phyloP scores from a whole-genome alignment of 2,113 vertebrate genomes.

The Dicaeum eximium region DNA sequence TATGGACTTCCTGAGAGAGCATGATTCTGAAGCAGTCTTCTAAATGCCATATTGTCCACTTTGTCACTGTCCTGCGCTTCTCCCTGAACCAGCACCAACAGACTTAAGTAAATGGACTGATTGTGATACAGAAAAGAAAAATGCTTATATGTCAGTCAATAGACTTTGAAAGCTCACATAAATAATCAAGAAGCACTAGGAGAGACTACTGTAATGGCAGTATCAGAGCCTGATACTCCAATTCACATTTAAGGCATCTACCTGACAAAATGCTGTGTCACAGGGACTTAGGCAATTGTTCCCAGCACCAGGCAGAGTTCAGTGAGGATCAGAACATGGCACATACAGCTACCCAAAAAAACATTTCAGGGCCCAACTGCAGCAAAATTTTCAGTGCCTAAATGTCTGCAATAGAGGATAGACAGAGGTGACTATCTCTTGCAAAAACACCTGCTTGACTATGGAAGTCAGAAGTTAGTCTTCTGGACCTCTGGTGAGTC shows the following conservation, averaged over 20 bases:
- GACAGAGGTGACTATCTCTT: not conserved
- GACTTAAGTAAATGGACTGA: not conserved
- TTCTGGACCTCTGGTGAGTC: not conserved
- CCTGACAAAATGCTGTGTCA: not conserved
- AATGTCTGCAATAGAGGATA: not conserved
- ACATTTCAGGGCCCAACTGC: not conserved
- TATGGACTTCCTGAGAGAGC: not conserved
- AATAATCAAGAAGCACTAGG: not conserved
- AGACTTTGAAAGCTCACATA: not conserved
- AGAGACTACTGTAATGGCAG: not conserved
- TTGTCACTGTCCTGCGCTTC: not conserved
- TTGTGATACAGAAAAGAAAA: not conserved
- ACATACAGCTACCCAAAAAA: not conserved
- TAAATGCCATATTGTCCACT: not conserved
- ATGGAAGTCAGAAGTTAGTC: not conserved
- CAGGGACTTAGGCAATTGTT: not conserved
- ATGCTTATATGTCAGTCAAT: not conserved
- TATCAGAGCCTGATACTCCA: not conserved
- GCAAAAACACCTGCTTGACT: not conserved
- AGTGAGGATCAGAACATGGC: not conserved
- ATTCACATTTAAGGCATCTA: not conserved
- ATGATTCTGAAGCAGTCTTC: not conserved
- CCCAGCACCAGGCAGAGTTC: not conserved
- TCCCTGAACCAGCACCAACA: not conserved
- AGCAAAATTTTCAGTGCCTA: not conserved